Base-by-base conservation (phyloP, 2,113 vertebrate species). In the Boleophthalmus pectinirostris region DNA sequence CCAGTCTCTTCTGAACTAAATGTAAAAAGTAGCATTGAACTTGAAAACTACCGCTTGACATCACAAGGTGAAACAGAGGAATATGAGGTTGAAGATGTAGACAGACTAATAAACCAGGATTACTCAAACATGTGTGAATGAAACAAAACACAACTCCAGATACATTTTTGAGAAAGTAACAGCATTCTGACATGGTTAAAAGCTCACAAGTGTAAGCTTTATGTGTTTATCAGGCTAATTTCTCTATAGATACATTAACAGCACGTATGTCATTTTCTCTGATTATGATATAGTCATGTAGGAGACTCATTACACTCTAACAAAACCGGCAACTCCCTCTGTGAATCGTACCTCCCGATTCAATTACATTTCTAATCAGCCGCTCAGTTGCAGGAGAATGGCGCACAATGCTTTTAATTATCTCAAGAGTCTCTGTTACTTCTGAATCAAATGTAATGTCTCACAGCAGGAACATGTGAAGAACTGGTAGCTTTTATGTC, bases 281-380 rank as follows among this genome's bases (percentile, higher is more conserved):
- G 63, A 43, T 43, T n/a, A 84, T 73, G 47, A 45, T 57, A 45
- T 69, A 25, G 18, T 24, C 49, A 72, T 81, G 69, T 13, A 23
- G 43, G 43, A 14, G 66, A 46, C 84, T 86, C 79, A 78, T 29
- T 6, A 58, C 23, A 21, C 60, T 75, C 69, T 29, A 66, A 77
- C 33, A 77, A 68, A 78, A 74, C 58, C n/a, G 14, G 35, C 23
- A 72, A 69, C 25, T 93, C 90, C 87, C 92, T 45, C n/a, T 81
- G 81, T 78, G 73, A 82, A 89, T 85, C 77, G 76, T 47, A 23
- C 82, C 72, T 80, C 74, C 74, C 38, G 68, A 54, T 89, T 86
- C 82, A 93, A 92, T 93, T 91, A 91, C 83, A 72, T 85, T 90
- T 88, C 74, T 81, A 87, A 93, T 93, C 90, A 90, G 69, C 69